Evolutionary conservation across 2,113 vertebrate species (phyloP), one percentile per base, ranked within the genome.

Genomic region (Etheostoma cragini): DNA sequence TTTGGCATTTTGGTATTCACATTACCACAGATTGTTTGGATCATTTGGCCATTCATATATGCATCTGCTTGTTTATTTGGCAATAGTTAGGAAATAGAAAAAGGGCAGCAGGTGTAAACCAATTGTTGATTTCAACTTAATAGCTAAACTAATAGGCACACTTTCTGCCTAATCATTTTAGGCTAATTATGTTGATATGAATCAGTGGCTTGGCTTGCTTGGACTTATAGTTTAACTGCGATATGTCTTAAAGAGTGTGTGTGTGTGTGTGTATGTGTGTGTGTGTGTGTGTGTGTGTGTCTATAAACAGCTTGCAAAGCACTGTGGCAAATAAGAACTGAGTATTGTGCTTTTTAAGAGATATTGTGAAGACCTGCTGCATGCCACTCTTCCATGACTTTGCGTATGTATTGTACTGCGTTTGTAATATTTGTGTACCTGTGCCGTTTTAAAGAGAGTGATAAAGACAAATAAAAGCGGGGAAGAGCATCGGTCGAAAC

Each of bases 151-250:
- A 11, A 22, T 74, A 56, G 15, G 64, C 35, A 21, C 17, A 35
- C 56, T 60, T 50, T 56, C 64, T 77, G 26, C 52, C 42, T 49
- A 53, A 66, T 76, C 2, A 65, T 76, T 67, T 57, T 24, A 19
- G 8, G 57, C 65, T 67, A 80, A 80, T 71, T 66, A 58, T 69
- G 24, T 60, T 62, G 58, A 77, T 74, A 38, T 61, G 75, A 64
- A 56, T 72, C 66, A 73, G 57, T 62, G 65, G 35, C 70, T 80
- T 62, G 65, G 35, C 70, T 80, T 83, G 42, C 13, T 6, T 58
- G 80, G 50, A 42, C 26, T 63, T 19, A 24, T 38, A 66, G 80
- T 72, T 72, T 54, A 80, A 76, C 76, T 74, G 58, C 52, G 72
- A 47, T 72, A 35, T 57, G 57, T 62, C 14, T 72, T 54, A 15